A percentile compares a stretch with the other conserved stretches of the same genome.
These are phyloP conservation scores for Terebella lapidaria DNA, from an alignment of 2,888 invertebrate genomes.

Conservation along the genomic window DNA sequence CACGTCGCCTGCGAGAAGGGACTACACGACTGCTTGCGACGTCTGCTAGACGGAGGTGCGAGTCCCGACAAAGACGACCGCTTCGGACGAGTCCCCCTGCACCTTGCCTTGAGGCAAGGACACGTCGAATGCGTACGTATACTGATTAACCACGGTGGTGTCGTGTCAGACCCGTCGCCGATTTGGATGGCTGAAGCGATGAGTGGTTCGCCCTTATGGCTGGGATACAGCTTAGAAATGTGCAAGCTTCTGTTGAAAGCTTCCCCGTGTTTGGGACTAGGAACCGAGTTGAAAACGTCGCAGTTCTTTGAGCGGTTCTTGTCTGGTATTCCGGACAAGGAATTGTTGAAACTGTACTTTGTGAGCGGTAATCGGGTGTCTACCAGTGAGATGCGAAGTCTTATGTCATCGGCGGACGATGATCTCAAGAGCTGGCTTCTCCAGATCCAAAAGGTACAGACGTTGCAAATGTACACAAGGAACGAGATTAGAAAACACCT, in stretches of 20 bases:
- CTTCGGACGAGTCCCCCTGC: conserved; percentile 4
- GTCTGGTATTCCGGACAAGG: neutral
- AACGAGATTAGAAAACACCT: conserved; percentile 3
- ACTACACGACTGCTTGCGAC: neutral
- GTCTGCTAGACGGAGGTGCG: neutral
- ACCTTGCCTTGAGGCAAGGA: conserved; percentile 1
- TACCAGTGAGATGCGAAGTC: neutral
- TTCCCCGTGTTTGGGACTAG: neutral
- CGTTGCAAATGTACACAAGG: conserved; percentile 3
- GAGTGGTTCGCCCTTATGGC: neutral
- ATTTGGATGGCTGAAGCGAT: conserved; percentile 4
- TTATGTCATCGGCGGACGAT: conserved; percentile 4
- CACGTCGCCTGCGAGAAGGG: conserved; percentile 4
- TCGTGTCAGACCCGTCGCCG: neutral
- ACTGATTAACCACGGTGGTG: neutral
- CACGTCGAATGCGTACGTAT: conserved; percentile 1
- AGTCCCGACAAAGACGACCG: conserved; percentile 2
- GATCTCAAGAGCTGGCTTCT: neutral
- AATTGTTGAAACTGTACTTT: conserved; percentile 2
- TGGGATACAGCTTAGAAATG: neutral
- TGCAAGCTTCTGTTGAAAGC: conserved; percentile 1
- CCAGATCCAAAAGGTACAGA: neutral
- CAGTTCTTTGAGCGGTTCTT: neutral
- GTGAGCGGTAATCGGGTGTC: neutral
- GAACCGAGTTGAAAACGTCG: neutral